Evolutionary conservation across 1,140 invertebrate genomes (phyloP).

Genomic region (Penaeus indicus): DNA sequence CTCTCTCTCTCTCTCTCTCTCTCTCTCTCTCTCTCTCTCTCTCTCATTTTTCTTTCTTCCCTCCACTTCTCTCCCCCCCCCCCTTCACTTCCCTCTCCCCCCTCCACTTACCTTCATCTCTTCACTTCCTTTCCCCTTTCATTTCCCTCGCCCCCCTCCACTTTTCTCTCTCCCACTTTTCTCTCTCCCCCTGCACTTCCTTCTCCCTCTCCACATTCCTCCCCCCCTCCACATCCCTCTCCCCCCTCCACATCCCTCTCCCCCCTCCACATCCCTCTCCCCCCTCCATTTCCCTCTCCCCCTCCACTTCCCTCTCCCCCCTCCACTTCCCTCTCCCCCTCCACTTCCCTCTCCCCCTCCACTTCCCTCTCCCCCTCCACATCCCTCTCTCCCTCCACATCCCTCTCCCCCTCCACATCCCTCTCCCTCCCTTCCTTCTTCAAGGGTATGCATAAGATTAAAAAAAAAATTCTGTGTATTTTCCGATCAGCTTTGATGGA

Average conservation of each 20-base stretch:
- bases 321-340: no score
- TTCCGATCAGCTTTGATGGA: no score
- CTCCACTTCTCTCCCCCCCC: slow-evolving; percentile 5
- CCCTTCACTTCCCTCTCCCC: no score
- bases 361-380: not conserved
- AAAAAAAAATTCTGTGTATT: no score
- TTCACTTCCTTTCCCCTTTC: not conserved
- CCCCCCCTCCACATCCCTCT: not conserved
- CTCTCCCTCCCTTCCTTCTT: no score
- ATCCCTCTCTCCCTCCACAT: not conserved
- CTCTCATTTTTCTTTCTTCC: not conserved
- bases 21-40: slow-evolving; percentile 1
- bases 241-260: not conserved
- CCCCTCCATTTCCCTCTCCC: not conserved
- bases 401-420: not conserved
- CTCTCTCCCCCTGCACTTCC: slow-evolving; percentile 1
- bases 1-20: not conserved
- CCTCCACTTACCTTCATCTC: not conserved
- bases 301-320: no score
- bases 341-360: not conserved
- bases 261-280: not conserved
- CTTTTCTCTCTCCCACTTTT: not conserved
- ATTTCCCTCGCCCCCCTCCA: not conserved
- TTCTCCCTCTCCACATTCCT: not conserved
- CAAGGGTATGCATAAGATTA: no score